Percentiles rank a stretch among this genome's conserved stretches.
phyloP scores from a whole-genome alignment of 2,797 vertebrate genomes.

The Vireo griseus region DNA sequence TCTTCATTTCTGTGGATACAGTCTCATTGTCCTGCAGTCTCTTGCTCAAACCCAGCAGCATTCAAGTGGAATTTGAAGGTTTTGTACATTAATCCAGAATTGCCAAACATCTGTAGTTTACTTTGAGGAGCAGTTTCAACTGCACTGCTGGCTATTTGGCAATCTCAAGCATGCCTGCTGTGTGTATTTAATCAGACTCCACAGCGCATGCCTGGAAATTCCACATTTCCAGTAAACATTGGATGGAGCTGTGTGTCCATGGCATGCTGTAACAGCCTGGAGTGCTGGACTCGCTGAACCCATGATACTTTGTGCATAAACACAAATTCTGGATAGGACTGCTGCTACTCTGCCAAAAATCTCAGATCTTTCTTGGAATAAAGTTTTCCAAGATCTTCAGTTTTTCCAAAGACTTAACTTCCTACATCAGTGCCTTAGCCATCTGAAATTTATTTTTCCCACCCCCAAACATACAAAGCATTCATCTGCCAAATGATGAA shows the following conservation, averaged over 20 bases:
- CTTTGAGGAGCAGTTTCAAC: not conserved
- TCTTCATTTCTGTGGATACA: not conserved
- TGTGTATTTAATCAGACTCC: not conserved
- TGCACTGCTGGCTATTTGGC: not conserved
- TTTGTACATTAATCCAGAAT: not conserved
- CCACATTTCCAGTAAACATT: slow-evolving; percentile 19
- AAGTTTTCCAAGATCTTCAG: slow-evolving; percentile 32
- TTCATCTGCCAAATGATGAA: not conserved
- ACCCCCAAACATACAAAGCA: not conserved
- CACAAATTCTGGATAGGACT: not conserved
- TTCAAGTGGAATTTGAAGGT: not conserved
- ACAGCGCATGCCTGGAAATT: not conserved
- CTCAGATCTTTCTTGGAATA: not conserved
- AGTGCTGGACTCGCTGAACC: not conserved
- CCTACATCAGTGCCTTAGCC: not conserved
- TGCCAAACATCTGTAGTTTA: not conserved
- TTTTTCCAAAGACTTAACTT: slow-evolving; percentile 25
- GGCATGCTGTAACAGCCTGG: not conserved
- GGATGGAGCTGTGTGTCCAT: not conserved
- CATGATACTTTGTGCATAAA: slow-evolving; percentile 16
- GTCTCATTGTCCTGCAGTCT: not conserved
- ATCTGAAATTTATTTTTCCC: not conserved
- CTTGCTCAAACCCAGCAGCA: not conserved
- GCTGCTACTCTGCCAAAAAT: not conserved
- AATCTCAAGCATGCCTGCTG: not conserved